Percentiles rank a stretch among this genome's conserved stretches.
Evolutionary conservation across 2,888 invertebrate species (phyloP).

Genomic region (Stenurella melanura): DNA sequence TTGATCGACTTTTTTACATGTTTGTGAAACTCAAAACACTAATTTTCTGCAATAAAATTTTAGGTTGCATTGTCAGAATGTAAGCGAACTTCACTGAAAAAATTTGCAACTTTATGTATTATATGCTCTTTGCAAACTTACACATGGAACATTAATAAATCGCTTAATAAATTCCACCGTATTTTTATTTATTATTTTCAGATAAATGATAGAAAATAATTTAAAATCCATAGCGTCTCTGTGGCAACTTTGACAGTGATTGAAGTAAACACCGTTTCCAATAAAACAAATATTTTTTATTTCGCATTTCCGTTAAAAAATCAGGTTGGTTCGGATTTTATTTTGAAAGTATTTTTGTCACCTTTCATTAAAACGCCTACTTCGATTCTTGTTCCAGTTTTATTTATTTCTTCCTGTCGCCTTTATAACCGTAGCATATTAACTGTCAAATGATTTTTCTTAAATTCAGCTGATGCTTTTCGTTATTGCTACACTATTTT

Average conservation of each 20-base stretch:
- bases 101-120: too few relatives aligned
- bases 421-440: constrained; percentile 60
- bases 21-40: too few relatives aligned
- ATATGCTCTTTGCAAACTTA: too few relatives aligned
- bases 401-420: constrained; percentile 67
- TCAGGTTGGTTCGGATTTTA: constrained; percentile 39
- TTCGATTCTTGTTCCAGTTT: constrained; percentile 63
- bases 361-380: constrained; percentile 62
- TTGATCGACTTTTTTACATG: too few relatives aligned
- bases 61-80: too few relatives aligned
- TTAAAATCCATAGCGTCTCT: not conserved
- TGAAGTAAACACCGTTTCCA: not conserved
- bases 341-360: constrained; percentile 63
- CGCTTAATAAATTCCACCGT: too few relatives aligned
- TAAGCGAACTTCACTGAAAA: too few relatives aligned
- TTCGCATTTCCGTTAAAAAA: constrained; percentile 40
- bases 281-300: constrained; percentile 40
- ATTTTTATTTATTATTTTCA: too few relatives aligned
- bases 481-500: constrained; percentile 39
- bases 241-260: not conserved
- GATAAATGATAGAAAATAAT: too few relatives aligned
- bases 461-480: constrained; percentile 46
- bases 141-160: too few relatives aligned
- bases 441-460: constrained; percentile 55
- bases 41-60: too few relatives aligned